Evolutionary conservation across 2,113 vertebrate species (phyloP).

Genomic region (Falcunculus frontatus): DNA sequence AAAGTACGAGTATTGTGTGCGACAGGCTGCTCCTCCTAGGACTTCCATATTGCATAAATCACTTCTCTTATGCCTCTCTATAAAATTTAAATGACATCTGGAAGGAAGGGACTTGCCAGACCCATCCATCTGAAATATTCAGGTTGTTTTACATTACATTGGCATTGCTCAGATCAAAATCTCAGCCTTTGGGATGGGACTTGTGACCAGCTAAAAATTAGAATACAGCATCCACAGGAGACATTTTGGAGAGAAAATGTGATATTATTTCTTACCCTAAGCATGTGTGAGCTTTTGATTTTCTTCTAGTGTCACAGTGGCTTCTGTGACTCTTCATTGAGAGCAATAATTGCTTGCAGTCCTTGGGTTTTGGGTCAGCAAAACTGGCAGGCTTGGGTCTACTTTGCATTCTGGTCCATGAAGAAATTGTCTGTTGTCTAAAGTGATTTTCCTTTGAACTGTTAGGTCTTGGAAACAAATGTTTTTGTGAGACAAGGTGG

Average conservation of each 20-base stretch:
- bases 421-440: background rate
- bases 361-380: background rate
- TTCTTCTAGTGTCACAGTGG: background rate
- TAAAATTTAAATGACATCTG: constrained; percentile 29
- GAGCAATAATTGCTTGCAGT: background rate
- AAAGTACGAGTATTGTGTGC: background rate
- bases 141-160: background rate
- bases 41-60: background rate
- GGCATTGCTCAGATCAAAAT: background rate
- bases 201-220: background rate
- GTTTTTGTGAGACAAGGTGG: background rate
- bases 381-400: background rate
- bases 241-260: background rate
- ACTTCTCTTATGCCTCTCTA: background rate
- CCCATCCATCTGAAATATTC: constrained; percentile 11
- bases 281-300: background rate
- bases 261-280: background rate
- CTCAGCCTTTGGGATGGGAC: background rate
- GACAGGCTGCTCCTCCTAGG: constrained; percentile 13
- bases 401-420: background rate
- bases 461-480: background rate
- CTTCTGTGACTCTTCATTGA: background rate
- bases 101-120: constrained; percentile 9
- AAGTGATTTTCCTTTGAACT: background rate
- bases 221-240: background rate